These are phyloP conservation scores for Hofmannophila pseudospretella DNA, from an alignment of 2,888 invertebrate genomes.

Conservation along the genomic window DNA sequence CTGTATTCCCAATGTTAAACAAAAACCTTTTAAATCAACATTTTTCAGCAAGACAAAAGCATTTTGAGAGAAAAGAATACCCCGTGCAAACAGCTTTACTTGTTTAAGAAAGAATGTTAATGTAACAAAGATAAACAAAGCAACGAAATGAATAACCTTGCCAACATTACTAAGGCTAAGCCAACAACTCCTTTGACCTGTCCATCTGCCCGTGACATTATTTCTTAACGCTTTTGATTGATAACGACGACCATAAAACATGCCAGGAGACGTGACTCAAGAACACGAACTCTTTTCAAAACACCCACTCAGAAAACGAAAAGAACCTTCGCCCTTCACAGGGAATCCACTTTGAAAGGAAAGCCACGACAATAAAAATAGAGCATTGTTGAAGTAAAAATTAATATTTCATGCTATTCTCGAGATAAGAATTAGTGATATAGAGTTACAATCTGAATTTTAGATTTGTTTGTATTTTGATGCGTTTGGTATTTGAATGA, in stretches of 20 bases:
- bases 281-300: slow-evolving; percentile 18
- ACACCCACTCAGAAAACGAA: slow-evolving; percentile 24
- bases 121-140: slow-evolving; percentile 6
- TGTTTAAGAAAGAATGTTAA: slow-evolving; percentile 7
- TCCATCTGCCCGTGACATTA: slow-evolving; percentile 36
- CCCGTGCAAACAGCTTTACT: neutral
- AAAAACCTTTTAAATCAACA: too few relatives aligned
- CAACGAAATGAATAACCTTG: slow-evolving; percentile 9
- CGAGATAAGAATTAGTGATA: slow-evolving; percentile 58
- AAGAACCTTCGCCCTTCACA: slow-evolving; percentile 25
- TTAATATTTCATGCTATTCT: slow-evolving; percentile 64
- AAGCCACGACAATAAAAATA: slow-evolving; percentile 68
- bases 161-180: slow-evolving; percentile 18
- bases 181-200: slow-evolving; percentile 33
- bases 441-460: slow-evolving; percentile 68
- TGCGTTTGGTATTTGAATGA: slow-evolving; percentile 36
- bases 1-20: too few relatives aligned
- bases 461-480: slow-evolving; percentile 59
- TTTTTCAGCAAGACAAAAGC: too few relatives aligned
- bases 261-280: slow-evolving; percentile 20
- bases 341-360: slow-evolving; percentile 30
- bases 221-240: slow-evolving; percentile 40
- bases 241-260: slow-evolving; percentile 33
- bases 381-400: slow-evolving; percentile 51
- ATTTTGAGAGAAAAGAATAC: neutral